Evolutionary conservation across 2,888 invertebrate genomes (phyloP), one percentile per base, ranked within the genome.

Genomic region (Lottia gigantea): DNA sequence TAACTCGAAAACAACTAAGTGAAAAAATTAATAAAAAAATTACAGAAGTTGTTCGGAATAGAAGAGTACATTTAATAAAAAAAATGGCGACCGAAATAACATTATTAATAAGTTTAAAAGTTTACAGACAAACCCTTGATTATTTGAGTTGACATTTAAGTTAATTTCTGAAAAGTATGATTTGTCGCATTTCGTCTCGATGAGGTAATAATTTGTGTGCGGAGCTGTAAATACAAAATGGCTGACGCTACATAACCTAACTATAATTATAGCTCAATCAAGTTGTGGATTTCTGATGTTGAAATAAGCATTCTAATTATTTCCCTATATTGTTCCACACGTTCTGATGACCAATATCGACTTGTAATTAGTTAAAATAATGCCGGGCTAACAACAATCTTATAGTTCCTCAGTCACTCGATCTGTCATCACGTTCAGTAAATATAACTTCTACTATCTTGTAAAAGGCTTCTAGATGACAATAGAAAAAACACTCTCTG

Each of bases 351-450:
- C 23, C 19, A 23, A 55, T 23, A 55, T 55, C 23, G 19, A 55
- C 55, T 23, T 23, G 55, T 55, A 55, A 55, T 55, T 55, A 55
- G 55, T 14, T 55, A 23, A 55, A 55, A 55, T 55, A 55, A 55
- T 55, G 55, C 55, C 14, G 19, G 23, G 55, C 19, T 23, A 55
- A 55, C 55, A 55, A n/a, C 4, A 23, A 23, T 55, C 23, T 55
- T 12, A 6, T 3, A 55, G 19, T 55, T 12, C 55, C 8, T 14
- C 19, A 19, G 55, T 23, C 19, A 19, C 15, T 11, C 55, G 55
- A 19, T 8, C 23, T 19, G 12, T 8, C 14, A 19, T n/a, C 55
- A 55, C 55, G 55, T 55, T 55, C 55, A 3, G 23, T 23, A 19
- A 55, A 55, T 15, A 55, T 2, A 55, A 55, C 19, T 55, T 55